Base-by-base conservation (phyloP, 2,797 vertebrate genomes). In the Sebastes jordani region DNA sequence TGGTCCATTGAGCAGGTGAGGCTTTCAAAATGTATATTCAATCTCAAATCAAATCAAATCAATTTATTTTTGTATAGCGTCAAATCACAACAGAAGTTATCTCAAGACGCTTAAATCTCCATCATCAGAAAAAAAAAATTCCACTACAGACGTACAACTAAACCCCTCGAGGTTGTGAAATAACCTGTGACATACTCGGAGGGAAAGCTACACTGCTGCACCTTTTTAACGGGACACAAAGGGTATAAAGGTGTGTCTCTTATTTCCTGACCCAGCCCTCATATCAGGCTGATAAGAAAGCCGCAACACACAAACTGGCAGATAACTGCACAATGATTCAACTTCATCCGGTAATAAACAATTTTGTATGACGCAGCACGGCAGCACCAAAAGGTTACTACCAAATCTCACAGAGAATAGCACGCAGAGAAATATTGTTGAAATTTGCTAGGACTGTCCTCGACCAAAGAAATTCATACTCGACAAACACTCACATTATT, bases 281-380 rank as follows among this genome's bases (percentile, higher is more conserved):
- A 61, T 77, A 46, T 68, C 58, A 3, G 46, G 8, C 62, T 58
- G 76, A 85, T 87, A 81, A 83, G 73, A 74, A 81, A 70, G 78
- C 71, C 61, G 56, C 80, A 81, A 74, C 32, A 72, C 5, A 20
- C 55, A 85, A 25, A 74, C 36, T 30, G n/a, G 42, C 34, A 64
- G 62, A 71, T 81, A 52, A 79, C 30, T n/a, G 6, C 30, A 18
- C 4, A 18, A 6, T 18, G 20, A 80, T 52, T 66, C 16, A 58
- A 5, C 74, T 63, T 29, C 52, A 34, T 65, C 52, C 29, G n/a
- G 56, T 54, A 32, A 78, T 73, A 65, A 76, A 81, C 0, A 0
- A 4, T 22, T 73, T 55, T 30, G 30, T 11, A 49, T 18, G 56
- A 14, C 1, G 14, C 69, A 27, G 18, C 61, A 36, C 9, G 6